Evolutionary conservation across 1,140 invertebrate species (phyloP).

Genomic region (Rhopalosiphum maidis): DNA sequence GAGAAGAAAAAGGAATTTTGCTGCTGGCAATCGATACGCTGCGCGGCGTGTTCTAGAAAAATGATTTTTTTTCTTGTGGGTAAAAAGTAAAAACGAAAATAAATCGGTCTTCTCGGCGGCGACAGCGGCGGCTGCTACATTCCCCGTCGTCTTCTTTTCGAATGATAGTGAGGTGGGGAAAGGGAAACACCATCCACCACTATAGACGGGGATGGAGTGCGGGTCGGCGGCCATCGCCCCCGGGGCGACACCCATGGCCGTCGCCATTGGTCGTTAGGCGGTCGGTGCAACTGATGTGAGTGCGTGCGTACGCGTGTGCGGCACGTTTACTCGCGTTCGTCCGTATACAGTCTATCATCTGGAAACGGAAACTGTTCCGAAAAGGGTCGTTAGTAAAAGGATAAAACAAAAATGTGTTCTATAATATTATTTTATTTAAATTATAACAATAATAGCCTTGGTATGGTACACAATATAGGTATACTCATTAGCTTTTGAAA

Average conservation of each 20-base stretch:
- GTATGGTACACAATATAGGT: too few relatives aligned
- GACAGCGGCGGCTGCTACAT: background rate
- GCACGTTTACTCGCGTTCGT: background rate
- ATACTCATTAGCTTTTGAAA: background rate
- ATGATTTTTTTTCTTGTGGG: background rate
- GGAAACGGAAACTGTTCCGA: background rate
- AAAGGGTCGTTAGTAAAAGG: background rate
- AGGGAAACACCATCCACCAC: background rate
- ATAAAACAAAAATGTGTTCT: background rate
- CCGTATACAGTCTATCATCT: background rate
- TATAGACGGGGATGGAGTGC: background rate
- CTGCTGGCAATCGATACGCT: constrained; percentile 16
- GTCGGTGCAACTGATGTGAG: background rate
- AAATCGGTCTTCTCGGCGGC: background rate
- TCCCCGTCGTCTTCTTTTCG: background rate
- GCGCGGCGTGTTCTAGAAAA: background rate
- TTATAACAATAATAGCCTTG: background rate
- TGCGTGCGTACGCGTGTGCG: background rate
- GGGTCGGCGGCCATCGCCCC: constrained; percentile 31
- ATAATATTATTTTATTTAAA: too few relatives aligned
- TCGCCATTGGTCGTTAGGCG: constrained; percentile 39
- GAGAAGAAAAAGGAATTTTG: background rate
- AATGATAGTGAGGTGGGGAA: background rate
- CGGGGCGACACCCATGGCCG: constrained; percentile 24
- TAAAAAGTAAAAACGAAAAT: background rate